Conservation (phyloP, 2,888 invertebrate genomes). For the Miltochrista miniata region DNA sequence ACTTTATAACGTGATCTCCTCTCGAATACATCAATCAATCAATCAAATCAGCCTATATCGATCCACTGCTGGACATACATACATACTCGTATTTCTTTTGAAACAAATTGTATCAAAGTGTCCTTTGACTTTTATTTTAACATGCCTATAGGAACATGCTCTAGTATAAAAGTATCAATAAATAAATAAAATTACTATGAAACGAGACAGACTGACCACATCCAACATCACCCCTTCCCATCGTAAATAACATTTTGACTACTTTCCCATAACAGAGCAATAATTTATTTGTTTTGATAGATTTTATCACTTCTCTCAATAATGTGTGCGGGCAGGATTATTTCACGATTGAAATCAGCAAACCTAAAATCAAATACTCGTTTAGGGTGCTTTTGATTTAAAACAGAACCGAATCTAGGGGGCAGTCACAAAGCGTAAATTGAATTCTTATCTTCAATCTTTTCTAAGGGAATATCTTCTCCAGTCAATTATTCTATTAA, state of each 20-base stretch:
- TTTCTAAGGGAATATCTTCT: constrained; percentile 41
- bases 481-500: constrained; percentile 41
- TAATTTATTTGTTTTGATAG: constrained; percentile 60
- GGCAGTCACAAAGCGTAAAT: constrained; percentile 63
- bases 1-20: too few species aligned
- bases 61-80: too few species aligned
- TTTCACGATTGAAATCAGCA: constrained; percentile 42
- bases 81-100: too few species aligned
- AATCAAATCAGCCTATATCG: too few species aligned
- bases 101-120: too few species aligned
- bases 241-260: constrained; percentile 47
- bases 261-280: constrained; percentile 45
- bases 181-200: too few species aligned
- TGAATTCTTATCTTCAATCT: constrained; percentile 69
- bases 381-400: constrained; percentile 64
- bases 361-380: constrained; percentile 40
- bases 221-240: constrained; percentile 35
- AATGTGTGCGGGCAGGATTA: constrained; percentile 49
- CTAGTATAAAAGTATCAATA: too few species aligned
- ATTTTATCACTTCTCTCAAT: constrained; percentile 59
- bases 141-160: too few species aligned
- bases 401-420: constrained; percentile 63
- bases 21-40: too few species aligned
- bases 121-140: too few species aligned
- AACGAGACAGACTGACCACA: not conserved